Evolutionary conservation across 2,888 invertebrate genomes (phyloP), one percentile per base, ranked within the genome.

Genomic region (Nemotelus nigrinus): DNA sequence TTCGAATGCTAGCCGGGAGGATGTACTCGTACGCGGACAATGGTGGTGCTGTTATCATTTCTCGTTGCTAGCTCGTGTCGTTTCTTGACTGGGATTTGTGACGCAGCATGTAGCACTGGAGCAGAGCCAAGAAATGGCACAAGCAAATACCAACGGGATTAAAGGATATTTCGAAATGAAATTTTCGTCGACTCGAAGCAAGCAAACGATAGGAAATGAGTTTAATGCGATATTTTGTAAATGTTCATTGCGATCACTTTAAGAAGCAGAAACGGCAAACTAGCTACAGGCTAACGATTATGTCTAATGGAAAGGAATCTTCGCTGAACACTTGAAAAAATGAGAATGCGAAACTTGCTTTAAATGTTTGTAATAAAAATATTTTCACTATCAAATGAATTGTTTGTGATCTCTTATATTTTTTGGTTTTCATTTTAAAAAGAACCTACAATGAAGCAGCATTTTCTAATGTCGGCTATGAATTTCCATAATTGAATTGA

Each of bases 131-230:
- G 58, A 45, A 57, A 58, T 63, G 63, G 50, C 63, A 25, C 25
- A 75, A 75, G 64, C 25, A 74, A 77, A 79, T 79, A 77, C 79
- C 77, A 75, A 65, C 25, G 72, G 77, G 79, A 79, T 79, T 79
- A 79, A 75, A 75, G 79, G 77, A 79, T 79, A 77, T 77, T 74
- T 75, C 58, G 63, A 77, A 79, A 79, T 79, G 79, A 79, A 79
- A 79, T 79, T 79, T 77, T 76, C 76, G 65, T 65, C 71, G 44
- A 64, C 70, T 53, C 25, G 55, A 50, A 53, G 55, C 55, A 70
- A 70, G 50, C 43, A 70, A 70, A 55, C 70, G 70, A 55, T 53
- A 43, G 48, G 60, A 48, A 60, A 10, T 60, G 60, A 55, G 63
- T 50, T 70, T 70, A 6, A 70, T 25, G 25, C 25, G 25, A 25